Conservation (phyloP, 2,797 vertebrate species). For the Chaetophractus vellerosus region DNA sequence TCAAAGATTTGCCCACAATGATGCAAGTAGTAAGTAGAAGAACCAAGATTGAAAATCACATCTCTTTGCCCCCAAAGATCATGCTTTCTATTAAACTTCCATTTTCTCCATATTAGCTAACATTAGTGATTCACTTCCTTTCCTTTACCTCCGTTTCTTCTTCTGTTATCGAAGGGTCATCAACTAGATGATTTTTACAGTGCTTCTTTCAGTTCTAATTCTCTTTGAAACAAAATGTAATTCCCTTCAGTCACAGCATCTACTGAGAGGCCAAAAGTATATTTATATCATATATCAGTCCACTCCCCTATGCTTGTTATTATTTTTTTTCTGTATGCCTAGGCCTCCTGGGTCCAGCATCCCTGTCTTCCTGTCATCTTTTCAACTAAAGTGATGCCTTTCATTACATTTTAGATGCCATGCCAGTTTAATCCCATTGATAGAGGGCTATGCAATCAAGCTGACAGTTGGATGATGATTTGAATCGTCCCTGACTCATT, state of each 20-base stretch:
- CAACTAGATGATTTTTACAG: constrained; percentile 27
- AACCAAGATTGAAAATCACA: not conserved
- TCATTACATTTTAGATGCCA: constrained; percentile 89
- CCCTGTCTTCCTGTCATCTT: constrained; percentile 87
- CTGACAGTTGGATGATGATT: constrained; percentile 91
- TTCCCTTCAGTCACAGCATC: constrained; percentile 69
- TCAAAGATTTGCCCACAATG: not conserved
- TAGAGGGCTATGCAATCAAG: constrained; percentile 92
- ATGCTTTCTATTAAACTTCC: not conserved
- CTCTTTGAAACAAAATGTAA: constrained; percentile 73
- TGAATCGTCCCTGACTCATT: constrained; percentile 91
- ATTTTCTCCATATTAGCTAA: constrained; percentile 1
- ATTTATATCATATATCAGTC: constrained; percentile 78
- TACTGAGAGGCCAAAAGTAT: constrained; percentile 66
- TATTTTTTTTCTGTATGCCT: constrained; percentile 71
- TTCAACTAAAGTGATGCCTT: constrained; percentile 85
- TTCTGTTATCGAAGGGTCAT: not conserved
- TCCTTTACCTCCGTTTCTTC: constrained; percentile 56
- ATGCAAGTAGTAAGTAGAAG: not conserved
- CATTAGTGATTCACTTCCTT: not conserved
- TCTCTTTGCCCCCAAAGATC: not conserved
- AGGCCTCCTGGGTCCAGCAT: constrained; percentile 75
- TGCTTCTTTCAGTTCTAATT: constrained; percentile 59
- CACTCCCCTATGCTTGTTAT: constrained; percentile 66
- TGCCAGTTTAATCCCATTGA: constrained; percentile 90